Evolutionary conservation across 2,797 vertebrate genomes (phyloP), one percentile per base, ranked within the genome.

Genomic region (Cyprinella venusta): DNA sequence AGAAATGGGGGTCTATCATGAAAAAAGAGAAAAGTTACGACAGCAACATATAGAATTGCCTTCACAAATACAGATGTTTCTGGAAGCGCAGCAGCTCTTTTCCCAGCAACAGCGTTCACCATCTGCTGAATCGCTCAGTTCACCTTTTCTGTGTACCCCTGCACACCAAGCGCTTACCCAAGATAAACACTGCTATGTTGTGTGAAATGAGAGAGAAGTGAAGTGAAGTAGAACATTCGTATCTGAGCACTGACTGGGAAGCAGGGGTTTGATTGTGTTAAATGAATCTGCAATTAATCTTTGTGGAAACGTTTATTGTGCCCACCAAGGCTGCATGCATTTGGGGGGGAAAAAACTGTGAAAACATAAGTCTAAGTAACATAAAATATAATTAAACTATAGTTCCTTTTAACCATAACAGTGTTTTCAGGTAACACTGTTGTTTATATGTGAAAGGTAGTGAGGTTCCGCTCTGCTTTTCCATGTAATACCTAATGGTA

Each of bases 31-130:
- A 61, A 76, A 45, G 72, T 69, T 79, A 76, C 76, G 74, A 67
- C 63, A 78, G 79, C 42, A 26, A 83, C 63, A 83, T 84, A 71
- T 84, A 91, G 90, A 88, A 88, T 85, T 83, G 86, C 76, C 83
- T 86, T 87, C 85, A 91, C 87, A 92, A 90, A 90, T 91, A 89
- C 91, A 93, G 91, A 92, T 93, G 91, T 91, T 89, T 91, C 82
- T 86, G 65, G 68, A 83, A 79, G 76, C 77, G 50, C 76, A 86
- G 86, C 82, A 79, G 85, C 76, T 88, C n/a, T 72, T 89, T 91
- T 91, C 89, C 89, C 90, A 91, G 87, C 82, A 86, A 79, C 67
- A 63, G 45, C 68, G 52, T 81, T 77, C 69, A 45, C 65, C 45
- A 87, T 87, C 90, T 92, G 89, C 81, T 82, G 74, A 91, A 91